A percentile compares a stretch with the other conserved stretches of the same genome.
phyloP scores from a whole-genome alignment of 2,888 invertebrate species.

The Tetrapedia diversipes region DNA sequence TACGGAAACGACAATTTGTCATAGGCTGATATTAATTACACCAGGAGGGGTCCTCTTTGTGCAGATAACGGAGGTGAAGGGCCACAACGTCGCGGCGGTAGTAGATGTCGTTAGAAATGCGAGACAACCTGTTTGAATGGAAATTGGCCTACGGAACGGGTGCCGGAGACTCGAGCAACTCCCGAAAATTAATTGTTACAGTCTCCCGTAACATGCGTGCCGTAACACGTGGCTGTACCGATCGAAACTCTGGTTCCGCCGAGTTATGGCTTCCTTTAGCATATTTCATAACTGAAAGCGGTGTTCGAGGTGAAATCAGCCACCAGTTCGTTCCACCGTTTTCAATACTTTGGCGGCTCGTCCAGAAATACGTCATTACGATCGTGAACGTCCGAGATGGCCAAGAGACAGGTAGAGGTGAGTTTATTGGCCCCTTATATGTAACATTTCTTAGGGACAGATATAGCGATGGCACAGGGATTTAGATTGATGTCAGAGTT shows the following conservation, averaged over 20 bases:
- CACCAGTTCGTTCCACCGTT: background rate
- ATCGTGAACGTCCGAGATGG: too few species aligned
- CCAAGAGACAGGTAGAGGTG: background rate
- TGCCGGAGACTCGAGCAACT: slow-evolving; percentile 28
- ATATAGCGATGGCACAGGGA: background rate
- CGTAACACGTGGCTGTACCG: background rate
- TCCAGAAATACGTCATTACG: too few species aligned
- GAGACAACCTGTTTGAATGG: slow-evolving; percentile 69
- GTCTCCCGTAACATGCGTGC: slow-evolving; percentile 2
- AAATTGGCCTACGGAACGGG: slow-evolving; percentile 53
- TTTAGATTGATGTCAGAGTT: background rate
- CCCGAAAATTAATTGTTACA: slow-evolving; percentile 50
- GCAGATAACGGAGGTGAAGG: slow-evolving; percentile 53
- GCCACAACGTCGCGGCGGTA: slow-evolving; percentile 28
- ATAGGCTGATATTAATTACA: slow-evolving; percentile 62
- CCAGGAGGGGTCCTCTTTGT: slow-evolving; percentile 27
- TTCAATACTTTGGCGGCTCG: background rate
- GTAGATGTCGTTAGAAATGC: slow-evolving; percentile 34
- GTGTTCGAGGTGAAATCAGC: background rate
- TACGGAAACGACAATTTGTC: slow-evolving; percentile 68
- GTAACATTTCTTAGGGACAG: background rate
- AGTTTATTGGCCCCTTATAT: background rate
- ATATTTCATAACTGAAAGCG: background rate
- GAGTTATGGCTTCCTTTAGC: slow-evolving; percentile 8
- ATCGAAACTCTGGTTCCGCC: slow-evolving; percentile 13